Evolutionary conservation across 2,797 vertebrate genomes (phyloP).

Genomic region (Sebastolobus alascanus): DNA sequence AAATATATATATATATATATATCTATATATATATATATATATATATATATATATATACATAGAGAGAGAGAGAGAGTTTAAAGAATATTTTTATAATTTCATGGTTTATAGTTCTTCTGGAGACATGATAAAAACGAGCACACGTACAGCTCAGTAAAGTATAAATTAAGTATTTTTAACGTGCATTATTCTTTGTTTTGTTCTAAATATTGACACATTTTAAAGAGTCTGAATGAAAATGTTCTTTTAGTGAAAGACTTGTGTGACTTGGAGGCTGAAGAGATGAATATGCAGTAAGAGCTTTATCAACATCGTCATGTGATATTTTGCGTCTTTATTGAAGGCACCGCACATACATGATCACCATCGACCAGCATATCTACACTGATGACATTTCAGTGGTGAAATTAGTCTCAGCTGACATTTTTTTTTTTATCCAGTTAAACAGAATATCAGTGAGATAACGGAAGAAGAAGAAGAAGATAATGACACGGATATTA

Average conservation of each 20-base stretch:
- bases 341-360: not conserved
- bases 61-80: too few relatives aligned
- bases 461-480: not conserved
- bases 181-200: not conserved
- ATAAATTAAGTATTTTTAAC: too few relatives aligned
- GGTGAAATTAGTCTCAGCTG: slow-evolving; percentile 25
- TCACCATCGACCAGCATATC: not conserved
- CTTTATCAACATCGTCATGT: not conserved
- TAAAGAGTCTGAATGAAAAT: not conserved
- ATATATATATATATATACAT: too few relatives aligned
- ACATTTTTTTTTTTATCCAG: slow-evolving; percentile 9
- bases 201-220: not conserved
- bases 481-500: not conserved
- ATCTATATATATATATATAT: too few relatives aligned
- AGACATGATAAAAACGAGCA: too few relatives aligned
- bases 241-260: not conserved
- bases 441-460: not conserved
- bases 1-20: too few relatives aligned
- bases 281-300: not conserved
- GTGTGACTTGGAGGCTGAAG: not conserved
- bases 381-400: slow-evolving; percentile 6
- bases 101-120: too few relatives aligned
- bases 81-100: too few relatives aligned
- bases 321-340: slow-evolving; percentile 30
- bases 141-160: too few relatives aligned